phyloP scores from a whole-genome alignment of 2,888 invertebrate genomes.

The Aspidapion aeneum region DNA sequence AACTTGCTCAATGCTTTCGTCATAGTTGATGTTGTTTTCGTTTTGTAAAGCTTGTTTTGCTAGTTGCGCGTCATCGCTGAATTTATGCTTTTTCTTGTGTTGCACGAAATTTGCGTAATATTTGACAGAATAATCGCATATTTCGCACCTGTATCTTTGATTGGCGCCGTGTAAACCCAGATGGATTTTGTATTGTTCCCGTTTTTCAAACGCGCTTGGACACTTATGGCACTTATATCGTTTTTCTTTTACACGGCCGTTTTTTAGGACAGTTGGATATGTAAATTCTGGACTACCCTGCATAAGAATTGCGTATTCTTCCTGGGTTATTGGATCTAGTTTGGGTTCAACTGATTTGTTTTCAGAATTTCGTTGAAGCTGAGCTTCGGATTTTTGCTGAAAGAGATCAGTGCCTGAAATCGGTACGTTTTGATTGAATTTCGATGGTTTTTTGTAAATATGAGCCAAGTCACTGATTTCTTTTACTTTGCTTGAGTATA shows the following conservation, averaged over 20 bases:
- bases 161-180: slow-evolving; percentile 78
- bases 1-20: slow-evolving; percentile 37
- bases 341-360: slow-evolving; percentile 39
- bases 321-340: background rate
- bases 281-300: slow-evolving; percentile 74
- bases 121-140: slow-evolving; percentile 85
- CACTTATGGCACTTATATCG: slow-evolving; percentile 82
- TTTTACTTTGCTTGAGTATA: slow-evolving; percentile 31
- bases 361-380: slow-evolving; percentile 52
- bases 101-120: slow-evolving; percentile 82
- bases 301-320: slow-evolving; percentile 56
- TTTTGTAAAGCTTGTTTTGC: slow-evolving; percentile 55
- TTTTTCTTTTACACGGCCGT: slow-evolving; percentile 71
- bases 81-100: slow-evolving; percentile 76
- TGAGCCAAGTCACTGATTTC: slow-evolving; percentile 30
- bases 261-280: slow-evolving; percentile 71
- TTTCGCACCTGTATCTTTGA: slow-evolving; percentile 77
- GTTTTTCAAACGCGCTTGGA: slow-evolving; percentile 83
- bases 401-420: slow-evolving; percentile 64
- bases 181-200: slow-evolving; percentile 81
- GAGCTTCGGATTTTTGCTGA: slow-evolving; percentile 59
- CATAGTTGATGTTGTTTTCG: slow-evolving; percentile 43
- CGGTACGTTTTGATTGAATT: slow-evolving; percentile 49
- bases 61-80: slow-evolving; percentile 63
- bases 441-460: slow-evolving; percentile 32